Base-by-base conservation (phyloP, 2,113 vertebrate genomes). In the Lanius ludovicianus region DNA sequence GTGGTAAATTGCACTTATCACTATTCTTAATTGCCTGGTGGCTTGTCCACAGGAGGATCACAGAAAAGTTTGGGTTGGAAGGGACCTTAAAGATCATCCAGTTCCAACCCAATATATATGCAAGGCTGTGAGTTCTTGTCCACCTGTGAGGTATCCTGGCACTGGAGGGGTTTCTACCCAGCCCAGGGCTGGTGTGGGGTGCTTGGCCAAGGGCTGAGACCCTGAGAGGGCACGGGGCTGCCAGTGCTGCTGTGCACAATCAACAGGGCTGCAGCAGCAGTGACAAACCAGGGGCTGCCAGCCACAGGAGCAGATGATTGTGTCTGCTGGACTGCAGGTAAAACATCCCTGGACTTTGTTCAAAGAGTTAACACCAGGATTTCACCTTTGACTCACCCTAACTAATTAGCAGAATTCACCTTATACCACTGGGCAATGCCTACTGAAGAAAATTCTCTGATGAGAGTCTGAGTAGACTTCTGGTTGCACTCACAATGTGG, bases 401-500 rank as follows among this genome's bases (percentile, higher is more conserved):
- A 6, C 2, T 23, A 37, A 20, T 37, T 37, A 30, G 24, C 13
- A 62, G 37, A 67, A 59, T 49, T 65, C n/a, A 15, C 49, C 5
- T 81, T 39, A 13, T 15, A n/a, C 37, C 19, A 7, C 33, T 6
- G 11, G 16, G 12, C 49, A 55, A 53, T 4, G 9, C 9, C 33
- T 6, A 9, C 13, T 41, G 47, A n/a, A 63, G 19, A 33, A 67
- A 76, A 59, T n/a, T 8, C 30, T 7, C 23, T 42, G 18, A 8
- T 15, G 11, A 24, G 52, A 7, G 5, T 3, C 5, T 5, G 13
- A 37, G 19, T 2, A n/a, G 23, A 19, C 1, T 44, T 18, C 18
- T 57, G 11, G 2, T 13, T 24, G 10, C 5, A 8, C 5, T 31
- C 22, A 37, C 0, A 46, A 10, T 16, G 6, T 1, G 6, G 8